Conservation (phyloP, 2,888 invertebrate species). For the Sarcophaga caerulescens region DNA sequence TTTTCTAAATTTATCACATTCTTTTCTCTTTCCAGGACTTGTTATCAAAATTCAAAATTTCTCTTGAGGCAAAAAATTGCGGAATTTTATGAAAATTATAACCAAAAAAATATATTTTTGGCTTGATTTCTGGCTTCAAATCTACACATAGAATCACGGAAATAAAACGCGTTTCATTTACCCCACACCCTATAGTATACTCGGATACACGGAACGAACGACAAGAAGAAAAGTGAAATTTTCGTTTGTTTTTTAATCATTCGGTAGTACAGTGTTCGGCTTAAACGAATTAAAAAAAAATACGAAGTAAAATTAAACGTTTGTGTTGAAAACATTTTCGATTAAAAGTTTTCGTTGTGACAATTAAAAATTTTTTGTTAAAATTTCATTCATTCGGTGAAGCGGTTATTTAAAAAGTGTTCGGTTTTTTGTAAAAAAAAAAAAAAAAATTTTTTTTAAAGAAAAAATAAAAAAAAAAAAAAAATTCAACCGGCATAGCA, state of each 20-base stretch:
- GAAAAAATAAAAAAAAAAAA: too few species aligned
- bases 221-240: too few species aligned
- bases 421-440: too few species aligned
- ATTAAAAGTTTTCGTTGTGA: too few species aligned
- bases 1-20: background rate
- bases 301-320: too few species aligned
- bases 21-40: slow-evolving; percentile 50
- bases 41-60: slow-evolving; percentile 65
- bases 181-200: background rate
- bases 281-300: background rate
- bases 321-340: background rate
- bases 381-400: too few species aligned
- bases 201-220: background rate
- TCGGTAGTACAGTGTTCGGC: background rate
- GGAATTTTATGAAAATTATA: background rate
- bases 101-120: background rate
- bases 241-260: background rate
- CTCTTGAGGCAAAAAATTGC: background rate
- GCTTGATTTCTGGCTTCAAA: background rate
- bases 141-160: background rate
- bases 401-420: too few species aligned
- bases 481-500: background rate
- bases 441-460: too few species aligned
- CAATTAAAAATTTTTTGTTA: too few species aligned
- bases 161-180: too few species aligned